Base-by-base conservation (phyloP, 2,113 vertebrate genomes). In the Solea senegalensis region DNA sequence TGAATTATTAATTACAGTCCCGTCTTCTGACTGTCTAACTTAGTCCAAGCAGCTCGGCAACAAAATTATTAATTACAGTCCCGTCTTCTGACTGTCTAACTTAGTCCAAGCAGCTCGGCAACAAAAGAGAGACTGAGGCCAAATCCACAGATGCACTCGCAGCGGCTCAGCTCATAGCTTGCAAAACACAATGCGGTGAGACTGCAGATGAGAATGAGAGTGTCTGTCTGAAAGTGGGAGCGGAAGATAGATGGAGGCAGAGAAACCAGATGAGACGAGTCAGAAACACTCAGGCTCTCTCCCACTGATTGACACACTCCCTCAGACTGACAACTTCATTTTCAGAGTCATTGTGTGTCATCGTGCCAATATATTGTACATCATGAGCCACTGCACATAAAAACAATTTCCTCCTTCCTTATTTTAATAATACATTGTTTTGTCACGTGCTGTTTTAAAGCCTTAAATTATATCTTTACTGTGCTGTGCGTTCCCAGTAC, bases 311-410 rank as follows among this genome's bases (percentile, higher is more conserved):
- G 71, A 75, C 80, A 78, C 82, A 41, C 75, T 49, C 72, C 78
- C 77, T 77, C 78, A 27, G 74, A 50, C 72, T 76, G 86, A 86
- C 88, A 81, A 66, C 78, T 86, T 87, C 74, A 78, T 86, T 89
- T 89, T 68, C 78, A 80, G 54, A 76, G 50, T 69, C 63, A 56
- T 7, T 39, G 67, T 83, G 74, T 83, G 57, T 72, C 79, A 71
- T 59, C 71, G 72, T 76, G 64, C 67, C 75, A 65, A 80, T 79
- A 65, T 13, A 27, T 50, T 79, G 65, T 13, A 27, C 53, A 66
- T 81, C 75, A 81, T 86, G 73, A 80, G 51, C 58, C 13, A 2
- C 58, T 50, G 72, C 11, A 55, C 57, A 44, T 74, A 72, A 78
- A 63, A 76, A n/a, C 27, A 68, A 58, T 34, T 34, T 34, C 34